Evolutionary conservation across 2,113 vertebrate species (phyloP).

Genomic region (Fregata magnificens): DNA sequence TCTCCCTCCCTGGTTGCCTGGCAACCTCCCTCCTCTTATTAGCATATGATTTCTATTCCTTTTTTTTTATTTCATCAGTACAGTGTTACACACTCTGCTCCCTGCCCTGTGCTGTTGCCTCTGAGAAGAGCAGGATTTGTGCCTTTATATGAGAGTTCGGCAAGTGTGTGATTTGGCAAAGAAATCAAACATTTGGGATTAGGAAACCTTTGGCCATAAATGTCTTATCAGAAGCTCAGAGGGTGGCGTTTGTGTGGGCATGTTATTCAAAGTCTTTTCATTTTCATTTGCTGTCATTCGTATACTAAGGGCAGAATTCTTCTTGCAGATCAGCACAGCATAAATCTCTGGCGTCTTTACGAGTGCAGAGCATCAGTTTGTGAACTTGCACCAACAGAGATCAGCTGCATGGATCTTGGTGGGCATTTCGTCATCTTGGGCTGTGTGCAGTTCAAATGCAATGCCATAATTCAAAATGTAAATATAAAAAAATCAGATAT

Average conservation of each 20-base stretch:
- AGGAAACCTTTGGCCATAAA: constrained; percentile 44
- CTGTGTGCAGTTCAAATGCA: background rate
- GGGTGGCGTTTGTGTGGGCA: constrained; percentile 37
- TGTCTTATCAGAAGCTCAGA: constrained; percentile 31
- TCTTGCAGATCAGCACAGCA: background rate
- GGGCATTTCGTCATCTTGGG: background rate
- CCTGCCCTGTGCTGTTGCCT: background rate
- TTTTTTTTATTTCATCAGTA: constrained; percentile 64
- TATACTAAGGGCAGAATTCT: background rate
- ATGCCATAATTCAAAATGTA: background rate
- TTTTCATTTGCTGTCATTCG: constrained; percentile 40
- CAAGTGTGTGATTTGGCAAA: constrained; percentile 20
- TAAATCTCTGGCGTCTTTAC: background rate
- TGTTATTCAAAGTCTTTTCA: constrained; percentile 18
- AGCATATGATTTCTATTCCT: constrained; percentile 70
- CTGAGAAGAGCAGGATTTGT: constrained; percentile 46
- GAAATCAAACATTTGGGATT: constrained; percentile 49
- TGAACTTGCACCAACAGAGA: background rate
- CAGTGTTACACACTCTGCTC: constrained; percentile 19
- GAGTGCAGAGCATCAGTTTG: background rate
- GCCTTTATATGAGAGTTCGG: background rate
- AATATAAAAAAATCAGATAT: background rate
- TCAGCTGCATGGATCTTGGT: background rate
- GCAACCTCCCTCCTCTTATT: constrained; percentile 67
- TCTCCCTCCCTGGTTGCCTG: constrained; percentile 62